Base-by-base conservation (phyloP, 2,113 vertebrate genomes). In the Meriones unguiculatus region DNA sequence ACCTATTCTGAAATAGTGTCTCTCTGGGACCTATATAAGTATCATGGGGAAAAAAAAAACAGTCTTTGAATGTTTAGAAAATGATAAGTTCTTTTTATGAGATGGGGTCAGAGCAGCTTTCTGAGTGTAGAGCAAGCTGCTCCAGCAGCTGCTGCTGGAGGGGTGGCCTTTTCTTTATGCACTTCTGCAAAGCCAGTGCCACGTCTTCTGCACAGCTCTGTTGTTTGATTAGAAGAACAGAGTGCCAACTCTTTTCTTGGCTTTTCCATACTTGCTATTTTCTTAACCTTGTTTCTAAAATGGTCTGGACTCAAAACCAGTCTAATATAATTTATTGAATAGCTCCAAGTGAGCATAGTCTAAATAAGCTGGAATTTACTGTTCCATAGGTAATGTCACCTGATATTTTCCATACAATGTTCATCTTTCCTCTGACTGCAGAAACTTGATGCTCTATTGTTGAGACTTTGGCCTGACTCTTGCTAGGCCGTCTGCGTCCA, bases 61-160 rank as follows among this genome's bases (percentile, higher is more conserved):
- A 57, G 59, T 9, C 7, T 50, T 50, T 18, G 8, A 24, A 5
- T 18, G 5, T 65, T 73, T 69, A 41, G 62, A 32, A 35, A 85
- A 1, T 35, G 46, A 10, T 35, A 41, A 4, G 15, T 14, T 0
- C 12, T 12, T 32, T 38, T 38, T 59, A 0, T 38, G 84, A 62
- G 57, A 7, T 8, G 9, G 35, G 24, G 64, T 22, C 52, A 12
- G 7, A 12, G 14, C 30, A n/a, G 3, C 24, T 35, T 73, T 46
- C 46, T 46, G 46, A 46, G 46, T 46, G 46, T 35, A 41, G 32
- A 64, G 0, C 24, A 14, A 70, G 50, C 24, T 10, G 35, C 17
- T 18, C 13, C 24, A 20, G 0, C 18, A 0, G 59, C 50, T n/a
- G 0, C 18, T 0, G 59, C 50, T n/a, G 1, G 18, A 2, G 2